Evolutionary conservation across 1,140 invertebrate species (phyloP).

Genomic region (Ooceraea biroi): DNA sequence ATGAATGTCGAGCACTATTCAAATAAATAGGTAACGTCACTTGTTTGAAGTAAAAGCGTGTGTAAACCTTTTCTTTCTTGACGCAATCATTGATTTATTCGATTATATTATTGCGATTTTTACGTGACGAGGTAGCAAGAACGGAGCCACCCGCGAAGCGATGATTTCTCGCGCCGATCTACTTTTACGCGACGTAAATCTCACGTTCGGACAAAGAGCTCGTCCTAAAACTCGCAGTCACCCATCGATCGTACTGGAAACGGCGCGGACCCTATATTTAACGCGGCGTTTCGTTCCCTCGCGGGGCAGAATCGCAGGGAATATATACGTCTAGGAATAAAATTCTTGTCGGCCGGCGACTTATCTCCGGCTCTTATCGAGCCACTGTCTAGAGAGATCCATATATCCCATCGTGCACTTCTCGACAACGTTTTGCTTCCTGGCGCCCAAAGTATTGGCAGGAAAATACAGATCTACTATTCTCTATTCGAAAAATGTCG

Average conservation of each 20-base stretch:
- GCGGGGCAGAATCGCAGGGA: background rate
- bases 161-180: conserved; percentile 18
- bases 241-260: conserved; percentile 43
- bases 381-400: background rate
- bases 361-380: conserved; percentile 29
- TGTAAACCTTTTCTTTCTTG: background rate
- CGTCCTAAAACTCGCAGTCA: conserved; percentile 27
- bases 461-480: background rate
- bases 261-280: conserved; percentile 35
- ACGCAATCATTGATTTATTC: background rate
- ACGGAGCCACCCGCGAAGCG: background rate
- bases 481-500: conserved; percentile 3
- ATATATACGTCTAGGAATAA: conserved; percentile 58
- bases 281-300: conserved; percentile 19
- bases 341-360: conserved; percentile 33
- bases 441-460: conserved; percentile 54
- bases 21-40: too few relatives aligned
- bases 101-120: background rate
- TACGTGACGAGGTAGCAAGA: background rate
- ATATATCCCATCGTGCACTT: conserved; percentile 6
- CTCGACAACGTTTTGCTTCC: conserved; percentile 38
- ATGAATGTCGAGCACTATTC: too few relatives aligned
- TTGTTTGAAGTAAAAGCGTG: background rate
- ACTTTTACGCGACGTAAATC: conserved; percentile 20
- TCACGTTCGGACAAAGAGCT: conserved; percentile 30